Evolutionary conservation across 2,797 vertebrate genomes (phyloP).

Genomic region (Sus cebifrons): DNA sequence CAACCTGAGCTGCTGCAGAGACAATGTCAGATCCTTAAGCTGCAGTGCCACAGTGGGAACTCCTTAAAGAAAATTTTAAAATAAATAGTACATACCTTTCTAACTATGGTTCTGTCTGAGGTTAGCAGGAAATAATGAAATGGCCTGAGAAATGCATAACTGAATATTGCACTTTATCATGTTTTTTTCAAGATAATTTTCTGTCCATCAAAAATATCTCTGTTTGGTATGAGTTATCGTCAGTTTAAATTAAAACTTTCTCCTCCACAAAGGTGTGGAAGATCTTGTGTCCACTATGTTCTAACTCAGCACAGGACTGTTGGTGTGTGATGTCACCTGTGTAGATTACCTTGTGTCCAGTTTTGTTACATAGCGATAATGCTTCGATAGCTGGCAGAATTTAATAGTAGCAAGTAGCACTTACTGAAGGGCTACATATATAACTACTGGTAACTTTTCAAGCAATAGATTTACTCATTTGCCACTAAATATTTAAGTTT

Average conservation of each 20-base stretch:
- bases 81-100: slow-evolving; percentile 1
- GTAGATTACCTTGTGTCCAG: neutral
- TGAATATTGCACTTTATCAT: neutral
- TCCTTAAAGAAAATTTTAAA: fast-evolving
- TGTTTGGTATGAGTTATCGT: neutral
- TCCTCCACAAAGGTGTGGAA: neutral
- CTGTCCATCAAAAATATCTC: neutral
- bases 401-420: slow-evolving; percentile 22
- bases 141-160: slow-evolving; percentile 21
- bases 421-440: neutral
- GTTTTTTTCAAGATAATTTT: slow-evolving; percentile 51
- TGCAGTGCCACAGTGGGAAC: too few relatives aligned
- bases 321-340: neutral
- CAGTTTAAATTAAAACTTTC: slow-evolving; percentile 39
- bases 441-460: slow-evolving; percentile 40
- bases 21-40: too few relatives aligned
- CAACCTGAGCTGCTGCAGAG: too few relatives aligned
- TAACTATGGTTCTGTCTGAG: slow-evolving; percentile 11
- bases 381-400: neutral
- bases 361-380: slow-evolving; percentile 46
- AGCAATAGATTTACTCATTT: slow-evolving; percentile 8
- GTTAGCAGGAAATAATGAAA: slow-evolving; percentile 46
- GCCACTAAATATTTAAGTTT: neutral
- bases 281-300: neutral
- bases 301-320: slow-evolving; percentile 9